Evolutionary conservation across 1,140 invertebrate genomes (phyloP).

Genomic region (Apis laboriosa): DNA sequence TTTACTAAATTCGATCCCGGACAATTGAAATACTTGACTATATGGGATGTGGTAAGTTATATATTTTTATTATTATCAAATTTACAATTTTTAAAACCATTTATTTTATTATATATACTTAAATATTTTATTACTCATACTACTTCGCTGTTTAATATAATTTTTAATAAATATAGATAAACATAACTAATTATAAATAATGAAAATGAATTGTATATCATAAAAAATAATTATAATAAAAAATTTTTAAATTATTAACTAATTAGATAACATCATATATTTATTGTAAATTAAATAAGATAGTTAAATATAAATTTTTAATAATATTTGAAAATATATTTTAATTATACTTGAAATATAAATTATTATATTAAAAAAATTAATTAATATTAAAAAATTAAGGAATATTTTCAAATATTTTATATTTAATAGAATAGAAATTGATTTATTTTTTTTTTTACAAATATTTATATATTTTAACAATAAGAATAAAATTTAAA

Average conservation of each 20-base stretch:
- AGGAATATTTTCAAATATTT: not conserved
- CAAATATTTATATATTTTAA: not conserved
- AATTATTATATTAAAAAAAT: not conserved
- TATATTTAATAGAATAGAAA: not conserved
- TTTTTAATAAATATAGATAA: not conserved
- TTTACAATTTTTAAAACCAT: not conserved
- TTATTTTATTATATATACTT: not conserved
- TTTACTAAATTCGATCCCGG: conserved; percentile 75
- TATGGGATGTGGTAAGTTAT: conserved; percentile 82
- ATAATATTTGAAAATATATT: not conserved
- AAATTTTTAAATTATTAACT: not conserved
- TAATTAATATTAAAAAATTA: not conserved
- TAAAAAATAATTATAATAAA: not conserved
- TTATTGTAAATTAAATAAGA: not conserved
- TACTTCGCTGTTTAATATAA: not conserved
- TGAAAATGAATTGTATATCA: not conserved
- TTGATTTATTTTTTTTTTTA: not conserved
- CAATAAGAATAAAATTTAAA: not conserved
- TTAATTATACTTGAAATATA: not conserved
- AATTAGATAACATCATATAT: not conserved
- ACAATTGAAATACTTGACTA: conserved; percentile 80
- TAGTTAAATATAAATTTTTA: not conserved
- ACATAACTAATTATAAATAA: not conserved
- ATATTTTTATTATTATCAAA: not conserved
- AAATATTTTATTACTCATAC: not conserved